These are phyloP conservation scores for Calypte anna DNA, from an alignment of 2,113 vertebrate species.

Conservation along the genomic window DNA sequence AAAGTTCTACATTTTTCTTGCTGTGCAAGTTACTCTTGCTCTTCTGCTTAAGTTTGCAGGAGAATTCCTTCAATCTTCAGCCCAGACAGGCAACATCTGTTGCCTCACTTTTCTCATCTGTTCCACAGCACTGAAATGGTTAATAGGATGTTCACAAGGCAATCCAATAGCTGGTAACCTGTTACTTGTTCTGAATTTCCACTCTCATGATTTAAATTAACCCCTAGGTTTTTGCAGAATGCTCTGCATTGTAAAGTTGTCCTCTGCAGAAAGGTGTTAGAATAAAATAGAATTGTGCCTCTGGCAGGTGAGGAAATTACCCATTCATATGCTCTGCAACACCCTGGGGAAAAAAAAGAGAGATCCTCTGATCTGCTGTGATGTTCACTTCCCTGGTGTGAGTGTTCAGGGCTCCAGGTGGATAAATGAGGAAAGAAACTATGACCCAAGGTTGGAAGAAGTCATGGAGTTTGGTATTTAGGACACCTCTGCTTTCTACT, in stretches of 20 bases:
- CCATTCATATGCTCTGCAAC: not conserved
- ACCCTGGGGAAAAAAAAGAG: not conserved
- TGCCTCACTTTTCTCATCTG: not conserved
- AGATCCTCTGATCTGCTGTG: not conserved
- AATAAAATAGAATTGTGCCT: not conserved
- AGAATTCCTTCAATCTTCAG: not conserved
- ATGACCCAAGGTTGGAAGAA: not conserved
- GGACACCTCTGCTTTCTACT: not conserved
- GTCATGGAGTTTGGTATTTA: not conserved
- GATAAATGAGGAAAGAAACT: not conserved
- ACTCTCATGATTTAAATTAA: not conserved
- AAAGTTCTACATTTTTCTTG: not conserved
- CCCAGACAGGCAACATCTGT: not conserved
- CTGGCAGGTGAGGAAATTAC: not conserved
- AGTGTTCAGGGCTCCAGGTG: not conserved
- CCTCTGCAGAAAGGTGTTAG: not conserved
- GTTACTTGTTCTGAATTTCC: not conserved
- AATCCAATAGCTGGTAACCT: not conserved
- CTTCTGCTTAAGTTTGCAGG: not conserved
- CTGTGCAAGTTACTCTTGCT: rapidly evolving
- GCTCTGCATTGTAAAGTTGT: not conserved
- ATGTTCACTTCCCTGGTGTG: not conserved
- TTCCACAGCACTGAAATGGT: not conserved
- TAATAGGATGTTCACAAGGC: not conserved
- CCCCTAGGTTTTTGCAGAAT: not conserved